Conservation (phyloP, 30 jellyfish, hydroid and myxozoan species). For the Turritopsis rubra region DNA sequence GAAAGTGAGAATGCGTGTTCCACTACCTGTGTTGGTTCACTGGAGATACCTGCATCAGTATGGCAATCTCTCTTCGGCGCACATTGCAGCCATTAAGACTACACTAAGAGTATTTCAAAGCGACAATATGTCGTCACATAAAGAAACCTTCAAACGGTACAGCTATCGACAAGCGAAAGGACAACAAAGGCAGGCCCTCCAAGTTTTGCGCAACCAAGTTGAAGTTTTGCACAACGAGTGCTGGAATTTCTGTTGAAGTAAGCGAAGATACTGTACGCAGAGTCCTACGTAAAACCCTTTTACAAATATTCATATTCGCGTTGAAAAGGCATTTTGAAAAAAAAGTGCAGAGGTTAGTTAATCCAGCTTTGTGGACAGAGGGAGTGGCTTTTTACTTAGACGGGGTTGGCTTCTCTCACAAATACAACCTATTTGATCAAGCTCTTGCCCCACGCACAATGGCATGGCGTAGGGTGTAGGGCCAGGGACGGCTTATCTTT, state of each 20-base stretch:
- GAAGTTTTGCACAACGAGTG: background rate
- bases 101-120: conserved; percentile 19
- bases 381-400: conserved; percentile 37
- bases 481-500: conserved; percentile 30
- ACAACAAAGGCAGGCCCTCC: conserved; percentile 42
- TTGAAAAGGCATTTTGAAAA: background rate
- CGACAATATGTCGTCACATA: conserved; percentile 42
- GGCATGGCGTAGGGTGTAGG: conserved; percentile 43
- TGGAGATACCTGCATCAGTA: conserved; percentile 52
- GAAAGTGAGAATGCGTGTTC: too few species aligned
- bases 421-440: conserved; percentile 35
- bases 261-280: background rate
- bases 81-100: background rate
- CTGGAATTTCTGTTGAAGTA: background rate
- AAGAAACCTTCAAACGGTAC: conserved; percentile 22
- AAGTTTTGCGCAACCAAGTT: background rate
- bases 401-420: conserved; percentile 53
- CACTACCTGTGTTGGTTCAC: conserved; percentile 37
- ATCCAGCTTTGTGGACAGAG: conserved; percentile 15
- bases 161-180: conserved; percentile 18
- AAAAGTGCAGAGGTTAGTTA: conserved; percentile 8
- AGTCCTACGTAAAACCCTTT: background rate
- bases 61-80: conserved; percentile 3
- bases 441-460: conserved; percentile 39
- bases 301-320: background rate